Evolutionary conservation across 2,888 invertebrate species (phyloP).

Genomic region (Drosophila hamatofila): DNA sequence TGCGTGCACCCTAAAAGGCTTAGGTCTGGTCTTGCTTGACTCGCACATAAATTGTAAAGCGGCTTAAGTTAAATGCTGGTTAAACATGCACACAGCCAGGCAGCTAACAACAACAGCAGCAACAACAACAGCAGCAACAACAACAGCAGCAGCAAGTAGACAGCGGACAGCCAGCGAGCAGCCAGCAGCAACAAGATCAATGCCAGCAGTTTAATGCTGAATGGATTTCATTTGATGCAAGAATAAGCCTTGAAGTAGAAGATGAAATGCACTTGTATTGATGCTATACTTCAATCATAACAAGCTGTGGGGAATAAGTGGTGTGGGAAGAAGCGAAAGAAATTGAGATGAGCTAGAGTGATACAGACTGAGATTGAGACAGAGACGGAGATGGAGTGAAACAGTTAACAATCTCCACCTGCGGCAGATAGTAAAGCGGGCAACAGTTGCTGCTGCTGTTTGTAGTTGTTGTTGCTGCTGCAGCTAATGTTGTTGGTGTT

Average conservation of each 20-base stretch:
- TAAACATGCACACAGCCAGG: slow-evolving; percentile 41
- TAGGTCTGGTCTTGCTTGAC: slow-evolving; percentile 32
- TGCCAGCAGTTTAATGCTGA: slow-evolving; percentile 48
- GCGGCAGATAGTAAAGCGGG: slow-evolving; percentile 29
- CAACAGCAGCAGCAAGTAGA: slow-evolving; percentile 1
- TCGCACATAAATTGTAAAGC: slow-evolving; percentile 66
- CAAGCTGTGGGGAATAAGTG: not conserved
- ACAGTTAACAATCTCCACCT: slow-evolving; percentile 55
- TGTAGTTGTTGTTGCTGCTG: slow-evolving; percentile 24
- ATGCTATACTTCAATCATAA: slow-evolving; percentile 61
- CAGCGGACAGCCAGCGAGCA: not conserved
- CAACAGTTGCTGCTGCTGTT: slow-evolving; percentile 23
- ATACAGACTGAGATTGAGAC: not conserved
- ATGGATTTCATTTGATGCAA: slow-evolving; percentile 71
- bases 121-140: slow-evolving; percentile 6
- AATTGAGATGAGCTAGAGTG: not conserved
- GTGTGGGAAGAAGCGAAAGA: not conserved
- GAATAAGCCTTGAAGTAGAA: slow-evolving; percentile 65
- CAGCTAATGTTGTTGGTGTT: not conserved
- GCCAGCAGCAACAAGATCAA: slow-evolving; percentile 39
- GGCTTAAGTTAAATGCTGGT: slow-evolving; percentile 74
- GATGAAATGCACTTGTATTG: slow-evolving; percentile 72
- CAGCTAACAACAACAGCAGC: slow-evolving; percentile 32
- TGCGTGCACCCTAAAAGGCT: slow-evolving; percentile 10
- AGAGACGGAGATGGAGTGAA: slow-evolving; percentile 14